Evolutionary conservation across 2,113 vertebrate genomes (phyloP).

Genomic region (Ivindomyrus marchei): DNA sequence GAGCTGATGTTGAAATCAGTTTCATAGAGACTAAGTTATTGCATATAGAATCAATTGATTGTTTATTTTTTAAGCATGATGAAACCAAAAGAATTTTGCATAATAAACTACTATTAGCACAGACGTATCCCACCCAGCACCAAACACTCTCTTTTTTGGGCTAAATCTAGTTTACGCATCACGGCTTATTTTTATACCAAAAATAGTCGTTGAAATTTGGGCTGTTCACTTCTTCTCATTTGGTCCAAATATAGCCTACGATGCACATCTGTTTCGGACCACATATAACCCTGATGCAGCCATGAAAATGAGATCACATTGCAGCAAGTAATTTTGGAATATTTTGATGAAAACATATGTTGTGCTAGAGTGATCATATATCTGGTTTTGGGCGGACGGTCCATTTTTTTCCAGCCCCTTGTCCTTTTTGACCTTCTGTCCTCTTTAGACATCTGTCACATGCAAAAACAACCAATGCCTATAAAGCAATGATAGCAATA

Average conservation of each 20-base stretch:
- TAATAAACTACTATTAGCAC: background rate
- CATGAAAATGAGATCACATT: background rate
- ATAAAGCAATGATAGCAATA: background rate
- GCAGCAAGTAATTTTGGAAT: background rate
- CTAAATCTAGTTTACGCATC: background rate
- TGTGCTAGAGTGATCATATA: background rate
- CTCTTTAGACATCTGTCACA: background rate
- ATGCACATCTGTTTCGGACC: background rate
- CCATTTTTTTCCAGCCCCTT: background rate
- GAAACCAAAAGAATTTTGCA: background rate
- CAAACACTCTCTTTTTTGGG: background rate
- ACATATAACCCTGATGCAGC: background rate
- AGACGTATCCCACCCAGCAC: background rate
- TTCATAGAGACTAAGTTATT: background rate
- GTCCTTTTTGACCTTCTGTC: background rate
- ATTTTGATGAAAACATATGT: background rate
- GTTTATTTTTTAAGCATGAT: background rate
- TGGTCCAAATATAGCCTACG: background rate
- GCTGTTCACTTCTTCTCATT: background rate
- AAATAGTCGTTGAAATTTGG: background rate
- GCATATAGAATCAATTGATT: background rate
- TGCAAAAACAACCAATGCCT: background rate
- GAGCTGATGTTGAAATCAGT: background rate
- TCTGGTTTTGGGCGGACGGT: background rate
- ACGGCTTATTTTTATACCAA: background rate